phyloP scores from a whole-genome alignment of 2,888 invertebrate species.

The Acanthosepion lycidas region DNA sequence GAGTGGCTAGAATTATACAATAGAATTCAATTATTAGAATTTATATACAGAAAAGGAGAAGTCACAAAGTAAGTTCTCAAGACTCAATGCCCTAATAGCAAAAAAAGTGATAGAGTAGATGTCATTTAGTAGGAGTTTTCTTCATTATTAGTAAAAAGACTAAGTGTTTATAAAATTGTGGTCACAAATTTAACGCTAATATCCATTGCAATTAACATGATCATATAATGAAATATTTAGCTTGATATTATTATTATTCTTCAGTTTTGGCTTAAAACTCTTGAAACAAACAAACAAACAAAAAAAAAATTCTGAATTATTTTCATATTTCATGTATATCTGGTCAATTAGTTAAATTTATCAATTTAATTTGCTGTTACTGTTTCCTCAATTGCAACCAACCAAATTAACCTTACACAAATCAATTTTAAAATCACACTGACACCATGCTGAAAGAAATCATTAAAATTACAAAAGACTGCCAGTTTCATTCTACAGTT shows the following conservation, averaged over 20 bases:
- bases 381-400: no score
- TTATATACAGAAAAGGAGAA: no score
- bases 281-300: neutral
- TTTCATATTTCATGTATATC: neutral
- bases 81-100: no score
- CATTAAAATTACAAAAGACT: neutral
- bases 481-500: neutral
- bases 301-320: neutral
- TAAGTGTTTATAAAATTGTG: neutral
- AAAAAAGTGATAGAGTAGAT: no score
- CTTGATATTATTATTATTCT: neutral
- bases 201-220: neutral
- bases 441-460: neutral
- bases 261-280: neutral
- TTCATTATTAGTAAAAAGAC: neutral
- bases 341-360: neutral
- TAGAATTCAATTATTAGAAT: no score
- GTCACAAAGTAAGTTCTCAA: no score
- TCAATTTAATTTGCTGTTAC: neutral
- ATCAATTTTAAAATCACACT: neutral
- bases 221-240: neutral
- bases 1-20: no score
- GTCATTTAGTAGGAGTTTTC: neutral
- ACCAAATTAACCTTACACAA: no score
- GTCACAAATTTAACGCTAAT: neutral